phyloP scores from a whole-genome alignment of 2,888 invertebrate genomes.

The Papilio elwesi region DNA sequence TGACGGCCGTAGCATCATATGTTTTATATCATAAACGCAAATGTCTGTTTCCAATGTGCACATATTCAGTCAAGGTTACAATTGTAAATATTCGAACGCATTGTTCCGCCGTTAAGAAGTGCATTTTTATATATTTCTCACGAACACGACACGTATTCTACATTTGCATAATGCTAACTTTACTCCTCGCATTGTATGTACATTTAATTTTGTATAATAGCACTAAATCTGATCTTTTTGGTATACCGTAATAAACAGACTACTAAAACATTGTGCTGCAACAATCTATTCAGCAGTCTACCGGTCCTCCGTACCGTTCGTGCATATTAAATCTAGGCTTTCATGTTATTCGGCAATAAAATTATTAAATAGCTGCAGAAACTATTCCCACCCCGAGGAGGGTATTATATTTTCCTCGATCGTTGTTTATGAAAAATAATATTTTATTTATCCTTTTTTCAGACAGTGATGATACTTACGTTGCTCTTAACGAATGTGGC shows the following conservation, averaged over 20 bases:
- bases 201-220: not conserved
- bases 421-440: too few relatives aligned
- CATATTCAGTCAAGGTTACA: constrained; percentile 10
- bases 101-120: constrained; percentile 7
- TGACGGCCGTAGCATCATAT: constrained; percentile 7
- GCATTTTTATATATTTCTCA: not conserved
- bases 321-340: not conserved
- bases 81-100: constrained; percentile 2
- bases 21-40: constrained; percentile 9
- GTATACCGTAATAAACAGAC: too few relatives aligned
- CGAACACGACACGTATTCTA: not conserved
- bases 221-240: not conserved
- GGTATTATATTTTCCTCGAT: too few relatives aligned
- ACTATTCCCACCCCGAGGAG: too few relatives aligned
- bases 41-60: constrained; percentile 1
- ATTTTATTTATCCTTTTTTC: too few relatives aligned
- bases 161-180: not conserved
- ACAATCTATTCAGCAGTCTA: too few relatives aligned
- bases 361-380: too few relatives aligned
- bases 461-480: constrained; percentile 15
- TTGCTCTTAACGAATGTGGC: not conserved
- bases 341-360: not conserved
- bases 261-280: too few relatives aligned
- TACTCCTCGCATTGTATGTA: not conserved
- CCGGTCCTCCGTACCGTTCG: too few relatives aligned